Base-by-base conservation (phyloP, 2,888 invertebrate genomes). In the Euspilapteryx auroguttella region DNA sequence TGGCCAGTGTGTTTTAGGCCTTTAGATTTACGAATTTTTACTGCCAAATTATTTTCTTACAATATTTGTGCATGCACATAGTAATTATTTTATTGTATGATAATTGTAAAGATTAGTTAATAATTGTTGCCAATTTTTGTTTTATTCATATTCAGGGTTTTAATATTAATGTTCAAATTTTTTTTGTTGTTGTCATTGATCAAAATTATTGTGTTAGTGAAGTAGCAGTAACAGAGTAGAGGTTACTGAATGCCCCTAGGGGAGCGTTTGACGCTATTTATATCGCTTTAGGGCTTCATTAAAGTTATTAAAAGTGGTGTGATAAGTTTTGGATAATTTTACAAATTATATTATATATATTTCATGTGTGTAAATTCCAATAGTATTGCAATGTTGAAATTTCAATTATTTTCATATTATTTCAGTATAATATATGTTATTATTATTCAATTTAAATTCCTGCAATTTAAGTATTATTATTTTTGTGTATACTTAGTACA, bases 271-370 rank as follows among this genome's bases (percentile, higher is more conserved):
- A 75, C 75, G 75, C 73, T 68, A 64, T 55, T 64, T 58, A 64
- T 66, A 63, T 61, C 63, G 71, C 73, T 73, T 75, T 63, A 71
- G 69, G 66, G 59, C 68, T 73, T 69, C 73, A 71, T 66, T 66
- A 71, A 37, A 68, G 62, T 52, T 57, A 62, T 55, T 58, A 68
- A 66, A 66, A 56, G 69, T 71, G 71, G 69, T 71, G 71, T 75
- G 73, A 75, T 75, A 75, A 65, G 69, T 75, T 75, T 75, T 75
- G 66, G 75, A 75, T 73, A 69, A 71, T 75, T 75, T 75, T 75
- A 75, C 75, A 75, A 75, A 69, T 73, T 71, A 62, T 71, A n/a
- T n/a, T n/a, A n/a, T n/a, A n/a, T n/a, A 71, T 69, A 71, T 71
- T 69, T 69, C 25, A 71, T 75, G 59, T 64, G 65, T 71, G 69